These are phyloP conservation scores for Heliconius hewitsoni DNA, from an alignment of 1,140 invertebrate species.

Conservation along the genomic window DNA sequence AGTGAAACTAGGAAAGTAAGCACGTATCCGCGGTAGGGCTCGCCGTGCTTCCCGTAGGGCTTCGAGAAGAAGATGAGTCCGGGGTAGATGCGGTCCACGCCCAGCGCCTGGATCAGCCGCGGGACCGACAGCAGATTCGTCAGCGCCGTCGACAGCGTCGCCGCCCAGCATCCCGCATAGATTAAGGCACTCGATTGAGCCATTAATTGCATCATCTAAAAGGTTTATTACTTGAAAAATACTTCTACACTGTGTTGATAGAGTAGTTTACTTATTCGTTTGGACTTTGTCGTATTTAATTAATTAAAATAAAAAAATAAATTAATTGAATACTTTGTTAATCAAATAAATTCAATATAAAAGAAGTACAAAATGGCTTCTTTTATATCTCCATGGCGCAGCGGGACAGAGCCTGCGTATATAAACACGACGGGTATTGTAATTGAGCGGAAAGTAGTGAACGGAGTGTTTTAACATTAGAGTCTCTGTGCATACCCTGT, in stretches of 20 bases:
- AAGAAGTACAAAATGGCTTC: too few relatives aligned
- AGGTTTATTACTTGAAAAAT: background rate
- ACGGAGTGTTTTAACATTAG: too few relatives aligned
- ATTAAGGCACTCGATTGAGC: slow-evolving; percentile 95
- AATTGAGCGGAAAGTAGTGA: too few relatives aligned
- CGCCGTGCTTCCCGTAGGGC: slow-evolving; percentile 94
- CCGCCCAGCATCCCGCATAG: slow-evolving; percentile 97
- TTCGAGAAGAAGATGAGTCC: slow-evolving; percentile 96
- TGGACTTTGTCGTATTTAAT: too few relatives aligned
- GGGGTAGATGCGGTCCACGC: slow-evolving; percentile 97
- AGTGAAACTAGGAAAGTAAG: slow-evolving; percentile 95
- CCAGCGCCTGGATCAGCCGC: slow-evolving; percentile 93
- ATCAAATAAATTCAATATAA: too few relatives aligned
- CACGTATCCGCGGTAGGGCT: slow-evolving; percentile 96
- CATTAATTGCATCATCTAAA: slow-evolving; percentile 94
- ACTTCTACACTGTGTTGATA: too few relatives aligned
- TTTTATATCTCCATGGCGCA: too few relatives aligned
- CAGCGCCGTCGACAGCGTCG: slow-evolving; percentile 96
- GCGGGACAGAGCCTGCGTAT: too few relatives aligned
- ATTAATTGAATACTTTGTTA: too few relatives aligned
- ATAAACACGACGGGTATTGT: too few relatives aligned
- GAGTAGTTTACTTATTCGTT: background rate
- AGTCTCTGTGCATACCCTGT: too few relatives aligned
- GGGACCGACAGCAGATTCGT: slow-evolving; percentile 98
- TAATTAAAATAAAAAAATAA: too few relatives aligned